Percentiles rank a stretch among this genome's conserved stretches.
Conservation (phyloP, 37 sponge, comb jelly and placozoan species). For the Lycopodina hypogea region DNA sequence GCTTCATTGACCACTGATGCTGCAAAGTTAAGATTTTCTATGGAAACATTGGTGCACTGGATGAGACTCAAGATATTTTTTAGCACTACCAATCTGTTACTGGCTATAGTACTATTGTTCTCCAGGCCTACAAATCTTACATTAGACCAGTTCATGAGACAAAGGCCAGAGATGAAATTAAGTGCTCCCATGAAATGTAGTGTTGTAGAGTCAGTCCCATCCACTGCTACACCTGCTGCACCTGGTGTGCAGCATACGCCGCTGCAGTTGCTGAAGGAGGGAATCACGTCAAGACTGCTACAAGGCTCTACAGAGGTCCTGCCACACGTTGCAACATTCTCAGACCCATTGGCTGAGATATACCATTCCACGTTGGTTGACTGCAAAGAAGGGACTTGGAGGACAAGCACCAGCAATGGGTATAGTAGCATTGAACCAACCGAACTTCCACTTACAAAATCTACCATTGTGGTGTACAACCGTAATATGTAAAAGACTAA, state of each 20-base stretch:
- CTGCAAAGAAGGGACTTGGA: too few relatives aligned
- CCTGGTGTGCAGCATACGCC: neutral
- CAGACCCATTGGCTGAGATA: conserved; percentile 27
- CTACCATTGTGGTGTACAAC: too few relatives aligned
- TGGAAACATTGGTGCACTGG: conserved; percentile 42
- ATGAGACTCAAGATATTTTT: conserved; percentile 31
- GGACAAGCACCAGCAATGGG: too few relatives aligned
- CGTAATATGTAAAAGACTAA: too few relatives aligned
- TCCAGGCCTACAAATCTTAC: conserved; percentile 24
- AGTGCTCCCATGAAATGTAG: conserved; percentile 24
- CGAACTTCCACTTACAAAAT: too few relatives aligned
- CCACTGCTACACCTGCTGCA: neutral
- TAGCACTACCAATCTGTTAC: neutral
- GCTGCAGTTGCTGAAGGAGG: conserved; percentile 3
- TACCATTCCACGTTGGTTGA: conserved; percentile 40
- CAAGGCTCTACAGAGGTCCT: conserved; percentile 23
- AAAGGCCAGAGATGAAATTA: conserved; percentile 20
- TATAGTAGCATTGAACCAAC: too few relatives aligned
- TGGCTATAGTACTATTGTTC: neutral
- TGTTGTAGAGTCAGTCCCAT: conserved; percentile 34
- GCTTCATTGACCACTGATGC: conserved; percentile 5
- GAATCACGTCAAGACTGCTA: conserved; percentile 26
- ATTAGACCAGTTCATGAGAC: conserved; percentile 51
- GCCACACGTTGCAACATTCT: conserved; percentile 34
- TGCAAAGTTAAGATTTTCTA: conserved; percentile 35